Percentiles rank a stretch among this genome's conserved stretches.
phyloP scores from a whole-genome alignment of 1,140 invertebrate genomes.

The Teleopsis dalmanni region DNA sequence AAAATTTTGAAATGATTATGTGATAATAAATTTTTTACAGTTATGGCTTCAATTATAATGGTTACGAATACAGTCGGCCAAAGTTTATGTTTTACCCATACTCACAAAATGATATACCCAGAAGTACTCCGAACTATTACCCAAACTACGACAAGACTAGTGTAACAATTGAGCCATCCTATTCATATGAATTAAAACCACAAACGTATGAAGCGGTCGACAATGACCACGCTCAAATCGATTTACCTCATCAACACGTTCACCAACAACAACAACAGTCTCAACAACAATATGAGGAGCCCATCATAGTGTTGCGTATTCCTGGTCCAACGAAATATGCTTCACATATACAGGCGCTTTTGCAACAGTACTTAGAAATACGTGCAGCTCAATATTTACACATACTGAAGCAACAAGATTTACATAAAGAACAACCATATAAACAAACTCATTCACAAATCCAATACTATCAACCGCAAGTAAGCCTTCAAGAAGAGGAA shows the following conservation, averaged over 20 bases:
- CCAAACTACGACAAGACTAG: background rate
- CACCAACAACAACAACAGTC: background rate
- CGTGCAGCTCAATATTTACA: slow-evolving; percentile 39
- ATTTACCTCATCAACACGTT: slow-evolving; percentile 23
- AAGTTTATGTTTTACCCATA: slow-evolving; percentile 43
- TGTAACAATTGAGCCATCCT: slow-evolving; percentile 40
- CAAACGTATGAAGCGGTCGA: slow-evolving; percentile 19
- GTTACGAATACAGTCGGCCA: slow-evolving; percentile 36
- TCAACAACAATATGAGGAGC: slow-evolving; percentile 26
- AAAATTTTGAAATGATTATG: background rate
- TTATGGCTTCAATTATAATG: slow-evolving; percentile 30
- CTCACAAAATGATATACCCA: slow-evolving; percentile 36
- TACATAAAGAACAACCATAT: slow-evolving; percentile 21
- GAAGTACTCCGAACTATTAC: slow-evolving; percentile 14
- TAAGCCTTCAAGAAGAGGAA: slow-evolving; percentile 11
- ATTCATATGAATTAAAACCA: slow-evolving; percentile 40
- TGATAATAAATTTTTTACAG: slow-evolving; percentile 16
- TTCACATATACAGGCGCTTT: slow-evolving; percentile 35
- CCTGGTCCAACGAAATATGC: slow-evolving; percentile 41
- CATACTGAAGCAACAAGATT: slow-evolving; percentile 33
- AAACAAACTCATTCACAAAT: slow-evolving; percentile 10
- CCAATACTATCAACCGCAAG: slow-evolving; percentile 5
- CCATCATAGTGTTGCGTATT: slow-evolving; percentile 39
- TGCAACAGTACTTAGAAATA: slow-evolving; percentile 42
- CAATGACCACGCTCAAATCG: slow-evolving; percentile 22